Percentiles rank a stretch among this genome's conserved stretches.
Evolutionary conservation across 2,888 invertebrate genomes (phyloP).

Genomic region (Alentia gelatinosa): DNA sequence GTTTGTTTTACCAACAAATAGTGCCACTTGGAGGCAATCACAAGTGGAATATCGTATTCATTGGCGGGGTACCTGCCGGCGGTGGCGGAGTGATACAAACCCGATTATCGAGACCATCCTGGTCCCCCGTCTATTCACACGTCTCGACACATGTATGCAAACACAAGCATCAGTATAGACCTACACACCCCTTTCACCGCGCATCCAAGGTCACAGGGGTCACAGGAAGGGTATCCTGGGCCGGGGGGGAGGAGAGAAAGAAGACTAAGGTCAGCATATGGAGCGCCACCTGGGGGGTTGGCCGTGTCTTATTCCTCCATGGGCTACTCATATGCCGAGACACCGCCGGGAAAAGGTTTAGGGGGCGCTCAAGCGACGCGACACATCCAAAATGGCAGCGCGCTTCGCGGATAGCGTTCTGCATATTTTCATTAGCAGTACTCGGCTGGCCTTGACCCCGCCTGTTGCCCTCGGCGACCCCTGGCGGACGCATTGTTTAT

Average conservation of each 20-base stretch:
- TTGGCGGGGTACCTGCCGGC: background rate
- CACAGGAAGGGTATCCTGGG: too few relatives aligned
- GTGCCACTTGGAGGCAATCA: background rate
- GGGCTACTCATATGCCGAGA: conserved; percentile 21
- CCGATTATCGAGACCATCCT: background rate
- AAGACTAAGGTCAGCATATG: background rate
- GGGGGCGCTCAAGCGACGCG: background rate
- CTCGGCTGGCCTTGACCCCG: background rate
- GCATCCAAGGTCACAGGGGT: too few relatives aligned
- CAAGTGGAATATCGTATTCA: background rate
- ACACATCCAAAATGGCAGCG: conserved; percentile 40
- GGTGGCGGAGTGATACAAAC: background rate
- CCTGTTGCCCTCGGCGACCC: conserved; percentile 30
- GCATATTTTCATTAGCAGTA: conserved; percentile 49
- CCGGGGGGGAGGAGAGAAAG: too few relatives aligned
- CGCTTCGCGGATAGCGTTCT: background rate
- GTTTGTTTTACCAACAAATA: background rate
- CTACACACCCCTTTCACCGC: too few relatives aligned
- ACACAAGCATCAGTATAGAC: background rate
- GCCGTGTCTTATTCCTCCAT: background rate
- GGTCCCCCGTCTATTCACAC: background rate
- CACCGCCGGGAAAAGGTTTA: background rate
- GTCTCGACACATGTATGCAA: background rate
- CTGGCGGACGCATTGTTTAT: conserved; percentile 20
- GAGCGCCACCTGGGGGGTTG: background rate